A percentile compares a stretch with the other conserved stretches of the same genome.
These are phyloP conservation scores for Conomelus anceps DNA, from an alignment of 2,888 invertebrate genomes.

Conservation along the genomic window DNA sequence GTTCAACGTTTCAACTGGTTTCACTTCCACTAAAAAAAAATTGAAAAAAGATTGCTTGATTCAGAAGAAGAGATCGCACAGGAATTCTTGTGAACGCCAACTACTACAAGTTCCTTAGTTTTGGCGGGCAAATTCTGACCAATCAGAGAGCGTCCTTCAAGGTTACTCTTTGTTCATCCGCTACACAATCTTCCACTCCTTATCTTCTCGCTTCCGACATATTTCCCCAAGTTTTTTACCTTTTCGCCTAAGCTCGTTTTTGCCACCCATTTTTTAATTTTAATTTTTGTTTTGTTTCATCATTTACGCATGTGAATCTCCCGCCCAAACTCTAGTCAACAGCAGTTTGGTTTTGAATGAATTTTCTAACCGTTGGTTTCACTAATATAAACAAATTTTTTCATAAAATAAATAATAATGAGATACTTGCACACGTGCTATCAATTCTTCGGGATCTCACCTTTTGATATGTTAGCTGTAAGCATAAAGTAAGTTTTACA, in stretches of 20 bases:
- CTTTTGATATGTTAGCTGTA: no score
- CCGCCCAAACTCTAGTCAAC: neutral
- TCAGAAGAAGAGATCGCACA: neutral
- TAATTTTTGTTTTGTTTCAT: neutral
- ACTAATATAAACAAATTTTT: neutral
- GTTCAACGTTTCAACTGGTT: neutral
- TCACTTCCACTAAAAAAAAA: neutral
- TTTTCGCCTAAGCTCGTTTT: neutral
- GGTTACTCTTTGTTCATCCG: neutral
- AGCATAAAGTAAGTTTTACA: neutral
- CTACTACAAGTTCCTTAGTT: neutral
- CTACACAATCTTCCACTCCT: neutral
- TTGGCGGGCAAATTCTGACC: neutral
- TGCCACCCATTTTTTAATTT: neutral
- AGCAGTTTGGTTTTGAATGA: neutral
- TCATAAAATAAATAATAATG: no score
- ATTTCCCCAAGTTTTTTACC: neutral
- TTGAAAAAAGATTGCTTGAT: neutral
- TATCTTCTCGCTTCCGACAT: neutral
- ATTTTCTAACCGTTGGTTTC: neutral
- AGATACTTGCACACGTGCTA: no score
- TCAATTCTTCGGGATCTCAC: no score
- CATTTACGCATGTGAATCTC: neutral
- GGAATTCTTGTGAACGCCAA: neutral
- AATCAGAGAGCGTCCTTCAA: neutral